A percentile compares a stretch with the other conserved stretches of the same genome.
These are phyloP conservation scores for Sinosuthora webbiana DNA, from an alignment of 2,113 vertebrate species.

Conservation along the genomic window DNA sequence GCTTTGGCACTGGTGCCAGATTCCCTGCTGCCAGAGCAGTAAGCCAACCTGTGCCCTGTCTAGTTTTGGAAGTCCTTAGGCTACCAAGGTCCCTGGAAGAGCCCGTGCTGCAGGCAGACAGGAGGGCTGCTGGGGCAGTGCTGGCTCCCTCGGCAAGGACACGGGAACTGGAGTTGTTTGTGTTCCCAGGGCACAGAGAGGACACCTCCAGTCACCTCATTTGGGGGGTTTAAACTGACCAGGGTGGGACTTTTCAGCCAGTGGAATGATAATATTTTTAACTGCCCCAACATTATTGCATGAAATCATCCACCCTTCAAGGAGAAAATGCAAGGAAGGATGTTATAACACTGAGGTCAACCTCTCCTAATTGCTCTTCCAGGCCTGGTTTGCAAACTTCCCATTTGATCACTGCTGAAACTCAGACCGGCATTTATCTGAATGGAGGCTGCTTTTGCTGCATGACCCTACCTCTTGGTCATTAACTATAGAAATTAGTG, in stretches of 20 bases:
- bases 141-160: not conserved
- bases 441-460: not conserved
- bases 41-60: not conserved
- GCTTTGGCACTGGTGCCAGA: not conserved
- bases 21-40: not conserved
- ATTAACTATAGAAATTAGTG: not conserved
- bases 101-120: not conserved
- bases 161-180: accelerated
- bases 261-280: not conserved
- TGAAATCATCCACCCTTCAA: not conserved
- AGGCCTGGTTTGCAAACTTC: not conserved
- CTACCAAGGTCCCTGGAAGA: not conserved
- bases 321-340: not conserved
- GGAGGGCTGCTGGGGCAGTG: not conserved
- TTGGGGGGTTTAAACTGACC: not conserved
- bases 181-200: not conserved
- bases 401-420: not conserved
- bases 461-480: not conserved
- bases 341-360: not conserved
- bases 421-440: not conserved
- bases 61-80: not conserved
- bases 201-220: not conserved
- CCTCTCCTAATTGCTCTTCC: not conserved
- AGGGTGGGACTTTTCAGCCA: not conserved
- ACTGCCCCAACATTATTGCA: not conserved